A percentile compares a stretch with the other conserved stretches of the same genome.
phyloP scores from a whole-genome alignment of 2,888 invertebrate genomes.

The Auanema freiburgensis region DNA sequence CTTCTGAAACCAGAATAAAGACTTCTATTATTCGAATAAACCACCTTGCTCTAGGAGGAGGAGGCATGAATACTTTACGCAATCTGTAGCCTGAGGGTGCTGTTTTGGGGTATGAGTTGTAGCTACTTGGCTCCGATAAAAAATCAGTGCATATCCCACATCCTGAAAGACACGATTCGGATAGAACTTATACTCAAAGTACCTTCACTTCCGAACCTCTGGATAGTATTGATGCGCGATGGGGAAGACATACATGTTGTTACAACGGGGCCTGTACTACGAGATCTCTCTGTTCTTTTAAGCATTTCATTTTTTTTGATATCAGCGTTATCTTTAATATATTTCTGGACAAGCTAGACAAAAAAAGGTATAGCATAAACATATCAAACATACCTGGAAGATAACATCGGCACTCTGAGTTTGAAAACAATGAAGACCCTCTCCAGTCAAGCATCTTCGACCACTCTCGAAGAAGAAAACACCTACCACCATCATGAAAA shows the following conservation, averaged over 20 bases:
- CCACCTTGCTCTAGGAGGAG: conserved; percentile 15
- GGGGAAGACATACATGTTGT: too few relatives aligned
- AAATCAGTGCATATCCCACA: conserved; percentile 4
- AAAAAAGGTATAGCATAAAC: not conserved
- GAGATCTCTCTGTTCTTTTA: conserved; percentile 23
- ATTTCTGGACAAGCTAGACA: conserved; percentile 40
- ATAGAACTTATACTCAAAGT: not conserved
- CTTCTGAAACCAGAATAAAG: conserved; percentile 6
- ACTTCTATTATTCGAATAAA: not conserved
- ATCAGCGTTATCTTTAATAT: conserved; percentile 42
- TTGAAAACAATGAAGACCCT: conserved; percentile 61
- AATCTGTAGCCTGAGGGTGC: conserved; percentile 1
- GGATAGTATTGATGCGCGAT: conserved; percentile 42
- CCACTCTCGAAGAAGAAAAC: conserved; percentile 61
- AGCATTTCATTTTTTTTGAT: not conserved
- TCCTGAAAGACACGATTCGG: not conserved
- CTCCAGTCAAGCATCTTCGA: conserved; percentile 58
- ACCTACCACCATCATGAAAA: conserved; percentile 18
- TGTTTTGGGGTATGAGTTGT: not conserved
- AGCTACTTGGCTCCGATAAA: not conserved
- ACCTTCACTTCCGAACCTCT: conserved; percentile 58
- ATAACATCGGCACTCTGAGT: conserved; percentile 58
- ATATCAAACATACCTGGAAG: conserved; percentile 41
- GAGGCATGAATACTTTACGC: conserved; percentile 12
- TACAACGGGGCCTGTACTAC: conserved; percentile 23